Conservation (phyloP, 2,888 invertebrate genomes). For the Resseliella maxima region DNA sequence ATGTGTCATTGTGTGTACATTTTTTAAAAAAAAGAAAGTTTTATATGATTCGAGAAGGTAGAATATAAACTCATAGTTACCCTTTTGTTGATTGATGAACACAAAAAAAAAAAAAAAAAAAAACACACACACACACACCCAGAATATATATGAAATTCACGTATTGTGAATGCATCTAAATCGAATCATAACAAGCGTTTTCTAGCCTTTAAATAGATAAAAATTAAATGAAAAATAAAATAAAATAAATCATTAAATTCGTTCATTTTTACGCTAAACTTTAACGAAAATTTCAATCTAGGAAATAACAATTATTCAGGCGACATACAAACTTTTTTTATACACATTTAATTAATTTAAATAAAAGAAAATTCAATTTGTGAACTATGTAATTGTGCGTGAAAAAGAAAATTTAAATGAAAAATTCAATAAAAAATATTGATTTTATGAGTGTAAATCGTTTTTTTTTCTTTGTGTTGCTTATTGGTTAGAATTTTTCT, state of each 20-base stretch:
- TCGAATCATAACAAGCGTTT: not conserved
- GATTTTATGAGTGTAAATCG: conserved; percentile 30
- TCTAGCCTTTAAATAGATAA: not conserved
- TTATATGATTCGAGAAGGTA: no score
- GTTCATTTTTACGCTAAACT: not conserved
- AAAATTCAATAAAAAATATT: conserved; percentile 39
- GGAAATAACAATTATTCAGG: not conserved
- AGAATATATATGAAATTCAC: no score
- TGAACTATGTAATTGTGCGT: conserved; percentile 31
- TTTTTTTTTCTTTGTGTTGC: not conserved
- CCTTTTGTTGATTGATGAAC: no score
- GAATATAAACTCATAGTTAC: no score
- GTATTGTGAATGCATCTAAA: no score
- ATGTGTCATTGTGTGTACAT: not conserved
- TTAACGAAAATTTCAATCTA: not conserved
- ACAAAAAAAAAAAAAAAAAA: not conserved
- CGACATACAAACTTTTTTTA: not conserved
- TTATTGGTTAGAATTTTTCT: no score
- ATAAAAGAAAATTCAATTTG: not conserved
- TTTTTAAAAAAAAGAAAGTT: no score
- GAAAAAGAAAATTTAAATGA: conserved; percentile 19
- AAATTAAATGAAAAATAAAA: not conserved
- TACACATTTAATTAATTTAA: conserved; percentile 3
- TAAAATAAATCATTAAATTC: not conserved
- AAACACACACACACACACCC: not conserved